A percentile compares a stretch with the other conserved stretches of the same genome.
phyloP scores from a whole-genome alignment of 2,888 invertebrate species.

The Stenotaenia linearis region DNA sequence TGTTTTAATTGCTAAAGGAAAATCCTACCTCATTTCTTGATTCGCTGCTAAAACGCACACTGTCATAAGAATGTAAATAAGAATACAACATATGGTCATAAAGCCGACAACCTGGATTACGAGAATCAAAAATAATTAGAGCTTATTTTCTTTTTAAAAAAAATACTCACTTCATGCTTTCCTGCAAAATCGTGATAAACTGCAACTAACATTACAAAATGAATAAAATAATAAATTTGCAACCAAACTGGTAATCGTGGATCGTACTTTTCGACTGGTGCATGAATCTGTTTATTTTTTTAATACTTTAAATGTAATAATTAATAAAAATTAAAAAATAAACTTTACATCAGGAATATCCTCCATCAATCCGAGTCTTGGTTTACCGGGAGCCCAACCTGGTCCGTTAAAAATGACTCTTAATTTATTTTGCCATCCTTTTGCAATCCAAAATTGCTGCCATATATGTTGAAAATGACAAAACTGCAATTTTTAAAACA shows the following conservation, averaged over 20 bases:
- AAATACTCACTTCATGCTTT: conserved; percentile 19
- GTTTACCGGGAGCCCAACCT: conserved; percentile 77
- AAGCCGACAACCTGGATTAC: neutral
- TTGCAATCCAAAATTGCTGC: neutral
- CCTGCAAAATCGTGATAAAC: conserved; percentile 19
- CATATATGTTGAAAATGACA: conserved; percentile 31
- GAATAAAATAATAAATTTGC: conserved; percentile 6
- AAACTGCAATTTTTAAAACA: neutral
- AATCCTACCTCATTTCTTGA: neutral
- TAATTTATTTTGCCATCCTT: conserved; percentile 11
- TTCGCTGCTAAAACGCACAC: neutral
- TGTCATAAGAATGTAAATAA: neutral
- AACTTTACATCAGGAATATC: conserved; percentile 64
- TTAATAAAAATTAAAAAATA: neutral
- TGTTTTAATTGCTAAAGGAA: neutral
- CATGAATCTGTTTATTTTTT: neutral
- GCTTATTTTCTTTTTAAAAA: too few species aligned
- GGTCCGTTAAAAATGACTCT: conserved; percentile 69
- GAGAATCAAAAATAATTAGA: neutral
- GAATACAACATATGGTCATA: neutral
- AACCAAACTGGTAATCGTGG: conserved; percentile 27
- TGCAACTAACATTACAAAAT: conserved; percentile 9
- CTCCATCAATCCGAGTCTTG: conserved; percentile 66
- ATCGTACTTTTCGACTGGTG: conserved; percentile 19
- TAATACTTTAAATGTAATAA: neutral